Conservation (phyloP, 2,888 invertebrate genomes). For the Ganaspis brasiliensis region DNA sequence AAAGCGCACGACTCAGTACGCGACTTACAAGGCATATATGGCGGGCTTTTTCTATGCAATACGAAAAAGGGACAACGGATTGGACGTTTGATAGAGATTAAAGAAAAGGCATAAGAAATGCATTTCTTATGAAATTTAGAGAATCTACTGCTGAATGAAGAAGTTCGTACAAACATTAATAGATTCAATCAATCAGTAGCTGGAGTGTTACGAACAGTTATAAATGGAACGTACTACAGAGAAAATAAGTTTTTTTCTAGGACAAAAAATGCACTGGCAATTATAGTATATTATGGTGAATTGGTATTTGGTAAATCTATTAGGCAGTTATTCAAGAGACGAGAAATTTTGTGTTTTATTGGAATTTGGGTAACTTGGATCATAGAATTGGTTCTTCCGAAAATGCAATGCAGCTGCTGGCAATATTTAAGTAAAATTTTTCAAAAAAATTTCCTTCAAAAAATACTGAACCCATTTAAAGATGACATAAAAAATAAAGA, state of each 20-base stretch:
- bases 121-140: conserved; percentile 46
- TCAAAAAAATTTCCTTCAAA: conserved; percentile 53
- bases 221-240: conserved; percentile 61
- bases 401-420: conserved; percentile 55
- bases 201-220: conserved; percentile 40
- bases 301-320: conserved; percentile 44
- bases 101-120: conserved; percentile 33
- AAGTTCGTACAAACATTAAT: background rate
- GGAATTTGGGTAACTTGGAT: background rate
- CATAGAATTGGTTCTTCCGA: background rate
- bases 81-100: background rate
- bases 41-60: background rate
- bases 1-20: no score
- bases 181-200: background rate
- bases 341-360: conserved; percentile 51
- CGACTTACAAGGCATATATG: no score
- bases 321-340: conserved; percentile 32
- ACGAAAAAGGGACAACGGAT: background rate
- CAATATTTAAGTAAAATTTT: conserved; percentile 52
- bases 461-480: conserved; percentile 57
- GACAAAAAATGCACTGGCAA: conserved; percentile 52
- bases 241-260: conserved; percentile 55
- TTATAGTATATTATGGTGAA: conserved; percentile 57
- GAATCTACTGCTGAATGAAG: background rate
- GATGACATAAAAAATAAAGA: conserved; percentile 55